phyloP scores from a whole-genome alignment of 2,113 vertebrate genomes.

The Neolamprologus longior region DNA sequence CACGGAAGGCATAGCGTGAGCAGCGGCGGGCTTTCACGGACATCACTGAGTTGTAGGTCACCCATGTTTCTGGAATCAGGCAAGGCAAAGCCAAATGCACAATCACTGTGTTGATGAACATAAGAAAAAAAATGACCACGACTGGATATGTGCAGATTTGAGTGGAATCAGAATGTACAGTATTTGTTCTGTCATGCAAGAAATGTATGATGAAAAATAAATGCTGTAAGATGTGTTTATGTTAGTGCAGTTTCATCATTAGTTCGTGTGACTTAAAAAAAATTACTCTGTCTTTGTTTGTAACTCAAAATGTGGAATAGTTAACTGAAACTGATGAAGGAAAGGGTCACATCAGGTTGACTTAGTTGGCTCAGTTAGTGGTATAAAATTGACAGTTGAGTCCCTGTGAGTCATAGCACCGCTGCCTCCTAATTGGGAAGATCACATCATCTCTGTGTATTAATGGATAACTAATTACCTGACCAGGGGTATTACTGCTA shows the following conservation, averaged over 20 bases:
- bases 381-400: background rate
- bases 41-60: background rate
- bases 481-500: constrained; percentile 63
- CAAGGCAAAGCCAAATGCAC: background rate
- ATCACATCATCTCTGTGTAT: constrained; percentile 62
- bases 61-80: background rate
- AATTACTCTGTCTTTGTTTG: background rate
- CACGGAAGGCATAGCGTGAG: background rate
- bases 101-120: background rate
- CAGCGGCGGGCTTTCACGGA: background rate
- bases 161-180: background rate
- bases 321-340: background rate
- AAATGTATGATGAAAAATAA: background rate
- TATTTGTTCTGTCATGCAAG: background rate
- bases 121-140: background rate
- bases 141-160: background rate
- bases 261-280: background rate
- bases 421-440: constrained; percentile 42
- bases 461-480: constrained; percentile 68
- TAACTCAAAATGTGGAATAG: background rate
- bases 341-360: background rate
- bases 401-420: constrained; percentile 29
- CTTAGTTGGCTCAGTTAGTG: background rate
- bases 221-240: background rate
- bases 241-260: background rate